Base-by-base conservation (phyloP, 2,113 vertebrate species). In the Nothocercus nigrocapillus region DNA sequence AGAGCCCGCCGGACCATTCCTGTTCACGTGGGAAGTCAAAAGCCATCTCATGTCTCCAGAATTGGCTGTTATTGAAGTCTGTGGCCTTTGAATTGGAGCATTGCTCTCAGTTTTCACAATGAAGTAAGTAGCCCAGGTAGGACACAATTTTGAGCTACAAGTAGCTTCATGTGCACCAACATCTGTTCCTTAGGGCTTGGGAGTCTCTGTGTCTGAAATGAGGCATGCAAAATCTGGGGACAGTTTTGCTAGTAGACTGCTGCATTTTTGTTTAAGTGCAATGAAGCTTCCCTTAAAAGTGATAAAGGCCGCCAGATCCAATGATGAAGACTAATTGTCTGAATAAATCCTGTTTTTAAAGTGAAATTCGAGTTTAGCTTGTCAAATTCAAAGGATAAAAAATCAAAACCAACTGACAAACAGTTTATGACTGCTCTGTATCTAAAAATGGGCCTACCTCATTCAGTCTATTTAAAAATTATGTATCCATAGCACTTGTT, bases 391-490 rank as follows among this genome's bases (percentile, higher is more conserved):
- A 72, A 97, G 95, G 81, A 64, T 44, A 89, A 91, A 32, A 93
- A 97, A 94, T 94, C 77, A 91, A 75, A 96, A 93, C 49, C 73
- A 95, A 97, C 92, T 59, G 90, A 95, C 94, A 95, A 94, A 87
- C 73, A 24, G 58, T 78, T 97, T 96, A 95, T 98, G 80, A 96
- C 94, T 97, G 68, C 51, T 67, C 95, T 85, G 72, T 84, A 67
- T 95, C 97, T 98, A 98, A 98, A 98, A 98, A 98, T 89, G 96
- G 92, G 78, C 94, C 95, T 97, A 92, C 82, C 95, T 97, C 96
- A 93, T 97, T 95, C 96, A 91, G 95, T 95, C 91, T 98, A 94
- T 98, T 98, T 97, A 96, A 98, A 98, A 96, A 95, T 61, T 91
- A 85, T 97, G 90, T 97, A 94, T 97, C 96, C 97, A 88, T 97